These are phyloP conservation scores for Prionailurus viverrinus DNA, from an alignment of 2,113 vertebrate genomes.

Conservation along the genomic window DNA sequence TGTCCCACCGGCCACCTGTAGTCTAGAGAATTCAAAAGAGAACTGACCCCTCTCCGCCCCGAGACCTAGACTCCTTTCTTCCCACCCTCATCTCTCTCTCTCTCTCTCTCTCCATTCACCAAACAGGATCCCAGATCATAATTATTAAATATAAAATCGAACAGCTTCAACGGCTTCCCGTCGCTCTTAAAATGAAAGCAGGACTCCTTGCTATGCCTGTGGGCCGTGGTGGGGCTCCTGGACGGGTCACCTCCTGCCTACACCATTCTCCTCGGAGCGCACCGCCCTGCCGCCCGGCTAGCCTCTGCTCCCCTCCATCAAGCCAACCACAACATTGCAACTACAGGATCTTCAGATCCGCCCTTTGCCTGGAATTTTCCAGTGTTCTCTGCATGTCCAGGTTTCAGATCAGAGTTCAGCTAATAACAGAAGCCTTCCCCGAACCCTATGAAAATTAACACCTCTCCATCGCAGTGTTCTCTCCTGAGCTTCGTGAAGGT, in stretches of 20 bases:
- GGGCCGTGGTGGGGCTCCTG: background rate
- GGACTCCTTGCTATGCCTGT: background rate
- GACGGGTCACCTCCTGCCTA: fast-evolving
- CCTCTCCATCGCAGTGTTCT: background rate
- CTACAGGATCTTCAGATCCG: background rate
- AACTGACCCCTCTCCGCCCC: background rate
- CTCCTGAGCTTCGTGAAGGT: background rate
- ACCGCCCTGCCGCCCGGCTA: background rate
- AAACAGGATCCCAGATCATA: background rate
- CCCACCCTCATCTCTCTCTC: too few species aligned
- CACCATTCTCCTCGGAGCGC: background rate
- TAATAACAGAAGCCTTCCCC: background rate
- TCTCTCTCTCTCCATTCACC: background rate
- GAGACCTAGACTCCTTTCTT: background rate
- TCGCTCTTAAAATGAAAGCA: background rate
- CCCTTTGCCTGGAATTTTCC: background rate
- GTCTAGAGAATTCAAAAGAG: background rate
- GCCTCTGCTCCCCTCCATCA: background rate
- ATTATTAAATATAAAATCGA: background rate
- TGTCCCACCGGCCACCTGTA: background rate
- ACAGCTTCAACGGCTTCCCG: background rate
- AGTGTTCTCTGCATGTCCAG: background rate
- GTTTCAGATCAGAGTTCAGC: background rate
- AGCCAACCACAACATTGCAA: background rate
- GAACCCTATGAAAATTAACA: background rate